These are phyloP conservation scores for Oasisia sp. DNA, from an alignment of 2,888 invertebrate species.

Conservation along the genomic window DNA sequence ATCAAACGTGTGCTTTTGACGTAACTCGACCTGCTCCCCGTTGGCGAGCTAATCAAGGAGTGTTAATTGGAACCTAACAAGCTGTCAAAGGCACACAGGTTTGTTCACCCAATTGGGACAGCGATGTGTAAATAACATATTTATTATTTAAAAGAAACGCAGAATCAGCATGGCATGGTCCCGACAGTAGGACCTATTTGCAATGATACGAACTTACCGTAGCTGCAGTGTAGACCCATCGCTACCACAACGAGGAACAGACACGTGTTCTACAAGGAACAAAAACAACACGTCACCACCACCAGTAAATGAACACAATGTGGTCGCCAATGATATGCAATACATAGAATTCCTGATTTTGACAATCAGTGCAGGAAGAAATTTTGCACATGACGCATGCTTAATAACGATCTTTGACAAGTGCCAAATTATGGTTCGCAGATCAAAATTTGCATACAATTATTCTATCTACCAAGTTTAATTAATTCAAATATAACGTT, in stretches of 20 bases:
- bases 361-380: too few species aligned
- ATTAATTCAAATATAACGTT: too few species aligned
- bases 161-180: not conserved
- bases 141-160: not conserved
- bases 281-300: not conserved
- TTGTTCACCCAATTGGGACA: too few species aligned
- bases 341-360: too few species aligned
- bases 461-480: too few species aligned
- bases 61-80: not conserved
- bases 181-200: not conserved
- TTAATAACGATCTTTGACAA: too few species aligned
- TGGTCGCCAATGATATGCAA: not conserved
- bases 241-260: not conserved
- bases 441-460: too few species aligned
- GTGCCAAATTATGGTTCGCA: too few species aligned
- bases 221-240: not conserved
- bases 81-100: too few species aligned
- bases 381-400: too few species aligned
- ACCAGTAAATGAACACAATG: not conserved
- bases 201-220: not conserved
- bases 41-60: not conserved
- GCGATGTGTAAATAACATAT: not conserved
- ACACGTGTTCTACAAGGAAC: not conserved
- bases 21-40: not conserved
- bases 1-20: not conserved